A percentile compares a stretch with the other conserved stretches of the same genome.
phyloP scores from a whole-genome alignment of 2,888 invertebrate genomes.

The Lycaena phlaeas region DNA sequence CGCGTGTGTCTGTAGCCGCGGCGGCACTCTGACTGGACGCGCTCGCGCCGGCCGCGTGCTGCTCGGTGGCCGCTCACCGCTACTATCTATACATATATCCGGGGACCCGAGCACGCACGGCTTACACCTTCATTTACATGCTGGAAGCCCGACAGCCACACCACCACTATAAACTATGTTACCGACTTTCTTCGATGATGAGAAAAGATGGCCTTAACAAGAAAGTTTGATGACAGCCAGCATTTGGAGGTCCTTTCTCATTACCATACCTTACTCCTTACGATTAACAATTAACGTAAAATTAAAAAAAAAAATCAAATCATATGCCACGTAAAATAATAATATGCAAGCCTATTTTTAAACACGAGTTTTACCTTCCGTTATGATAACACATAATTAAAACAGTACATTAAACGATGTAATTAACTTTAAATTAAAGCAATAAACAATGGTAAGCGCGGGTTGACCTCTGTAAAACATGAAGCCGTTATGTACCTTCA shows the following conservation, averaged over 20 bases:
- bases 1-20: conserved; percentile 69
- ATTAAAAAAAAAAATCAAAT: no score
- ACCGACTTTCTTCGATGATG: conserved; percentile 20
- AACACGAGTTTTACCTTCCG: no score
- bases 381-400: no score
- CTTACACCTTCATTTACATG: conserved; percentile 59
- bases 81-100: conserved; percentile 43
- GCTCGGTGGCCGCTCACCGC: conserved; percentile 58
- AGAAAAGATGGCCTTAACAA: conserved; percentile 13
- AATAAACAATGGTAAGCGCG: no score
- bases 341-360: no score
- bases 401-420: no score
- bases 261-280: no score
- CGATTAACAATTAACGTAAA: neutral
- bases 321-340: no score
- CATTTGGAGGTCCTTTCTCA: neutral
- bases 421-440: no score
- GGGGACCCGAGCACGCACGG: conserved; percentile 37
- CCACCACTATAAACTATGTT: conserved; percentile 16
- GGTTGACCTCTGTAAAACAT: no score
- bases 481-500: no score
- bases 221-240: neutral
- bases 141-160: conserved; percentile 29
- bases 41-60: conserved; percentile 62
- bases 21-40: conserved; percentile 73